Base-by-base conservation (phyloP, 2,888 invertebrate species). In the Caenorhabditis afra region DNA sequence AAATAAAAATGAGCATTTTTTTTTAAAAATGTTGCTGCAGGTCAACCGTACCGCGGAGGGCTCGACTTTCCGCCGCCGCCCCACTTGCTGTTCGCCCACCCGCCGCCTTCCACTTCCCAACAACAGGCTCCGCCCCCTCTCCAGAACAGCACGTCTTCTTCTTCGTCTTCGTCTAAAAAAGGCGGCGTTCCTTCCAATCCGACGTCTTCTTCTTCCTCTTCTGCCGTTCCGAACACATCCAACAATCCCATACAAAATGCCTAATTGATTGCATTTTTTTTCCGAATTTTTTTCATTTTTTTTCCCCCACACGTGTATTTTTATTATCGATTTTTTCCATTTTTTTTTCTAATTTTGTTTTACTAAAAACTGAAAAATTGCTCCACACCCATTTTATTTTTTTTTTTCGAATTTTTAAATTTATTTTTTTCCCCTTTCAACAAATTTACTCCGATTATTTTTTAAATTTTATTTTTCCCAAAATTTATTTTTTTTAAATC, bases 381-480 rank as follows among this genome's bases (percentile, higher is more conserved):
- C 18, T 23, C 22, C 16, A n/a, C 14, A n/a, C 14, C 44, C 3
- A 3, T n/a, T 44, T 44, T 44, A n/a, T 44, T 44, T 44, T 44
- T 44, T 44, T 44, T 44, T 44, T 44, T 44, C 11, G 10, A n/a
- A 44, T 44, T 44, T 29, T 29, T 29, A 29, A 29, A 29, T 29
- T 29, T 29, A 5, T 29, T 29, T 29, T 29, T 29, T 29, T 29
- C n/a, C n/a, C n/a, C n/a, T n/a, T n/a, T n/a, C n/a, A 47, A 11
- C 47, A 47, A 47, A 47, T 7, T 47, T 7, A 16, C 8, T 16
- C n/a, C n/a, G n/a, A n/a, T 59, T 59, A 44, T 45, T 23, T 18
- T 18, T 29, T 37, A 14, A 10, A 12, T 22, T 41, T 22, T 8
- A 16, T 44, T 45, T n/a, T n/a, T n/a, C n/a, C n/a, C n/a, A n/a